A percentile compares a stretch with the other conserved stretches of the same genome.
Conservation (phyloP, 1,140 invertebrate genomes). For the Leptinotarsa lineolata region DNA sequence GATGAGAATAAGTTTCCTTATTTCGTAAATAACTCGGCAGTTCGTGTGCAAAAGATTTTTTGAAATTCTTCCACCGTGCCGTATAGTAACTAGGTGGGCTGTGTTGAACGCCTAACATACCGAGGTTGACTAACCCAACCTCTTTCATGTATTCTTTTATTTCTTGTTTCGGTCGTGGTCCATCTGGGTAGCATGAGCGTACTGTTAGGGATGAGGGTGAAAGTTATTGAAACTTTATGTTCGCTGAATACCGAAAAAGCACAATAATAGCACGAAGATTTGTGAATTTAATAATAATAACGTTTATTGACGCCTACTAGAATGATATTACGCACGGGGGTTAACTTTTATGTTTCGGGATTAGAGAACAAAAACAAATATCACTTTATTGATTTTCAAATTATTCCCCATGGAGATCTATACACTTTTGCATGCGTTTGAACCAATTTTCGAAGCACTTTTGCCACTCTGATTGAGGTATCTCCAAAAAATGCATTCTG, state of each 20-base stretch:
- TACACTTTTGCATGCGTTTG: too few relatives aligned
- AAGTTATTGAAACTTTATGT: neutral
- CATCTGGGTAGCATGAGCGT: slow-evolving; percentile 44
- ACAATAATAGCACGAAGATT: too few relatives aligned
- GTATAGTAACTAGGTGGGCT: slow-evolving; percentile 38
- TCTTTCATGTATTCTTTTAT: slow-evolving; percentile 32
- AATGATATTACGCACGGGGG: too few relatives aligned
- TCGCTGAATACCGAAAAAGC: neutral
- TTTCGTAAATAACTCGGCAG: neutral
- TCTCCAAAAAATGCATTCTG: too few relatives aligned
- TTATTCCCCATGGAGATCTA: too few relatives aligned
- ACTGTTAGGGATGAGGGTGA: neutral
- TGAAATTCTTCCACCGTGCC: slow-evolving; percentile 3
- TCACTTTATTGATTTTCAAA: too few relatives aligned
- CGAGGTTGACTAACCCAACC: slow-evolving; percentile 46
- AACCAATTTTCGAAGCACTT: too few relatives aligned
- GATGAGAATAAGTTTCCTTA: neutral
- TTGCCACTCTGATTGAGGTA: too few relatives aligned
- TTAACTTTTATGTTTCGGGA: too few relatives aligned
- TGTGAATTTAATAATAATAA: too few relatives aligned
- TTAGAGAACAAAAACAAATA: too few relatives aligned
- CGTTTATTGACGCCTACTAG: too few relatives aligned
- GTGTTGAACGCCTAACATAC: slow-evolving; percentile 18
- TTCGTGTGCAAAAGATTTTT: neutral
- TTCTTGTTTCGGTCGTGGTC: slow-evolving; percentile 45